Conservation (phyloP, 2,113 vertebrate species). For the Eulemur macaco region DNA sequence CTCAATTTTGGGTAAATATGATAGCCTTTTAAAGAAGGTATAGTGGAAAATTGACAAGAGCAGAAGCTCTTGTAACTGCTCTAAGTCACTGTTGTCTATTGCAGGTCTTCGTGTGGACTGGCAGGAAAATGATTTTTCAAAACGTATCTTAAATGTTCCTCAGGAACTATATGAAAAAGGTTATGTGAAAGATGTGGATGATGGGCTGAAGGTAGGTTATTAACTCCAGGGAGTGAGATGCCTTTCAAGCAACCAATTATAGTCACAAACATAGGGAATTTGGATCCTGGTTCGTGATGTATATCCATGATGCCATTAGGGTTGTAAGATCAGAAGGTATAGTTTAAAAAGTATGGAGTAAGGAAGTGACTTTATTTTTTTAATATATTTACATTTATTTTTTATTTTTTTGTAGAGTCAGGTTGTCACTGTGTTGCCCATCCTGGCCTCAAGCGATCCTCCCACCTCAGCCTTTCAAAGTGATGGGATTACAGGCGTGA, state of each 20-base stretch:
- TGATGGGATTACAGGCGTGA: too few relatives aligned
- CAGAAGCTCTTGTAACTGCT: neutral
- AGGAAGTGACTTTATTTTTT: constrained; percentile 1
- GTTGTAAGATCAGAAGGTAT: neutral
- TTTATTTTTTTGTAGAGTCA: too few relatives aligned
- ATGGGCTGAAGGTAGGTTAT: constrained; percentile 90
- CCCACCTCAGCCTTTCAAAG: too few relatives aligned
- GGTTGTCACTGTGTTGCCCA: too few relatives aligned
- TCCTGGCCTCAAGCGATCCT: too few relatives aligned
- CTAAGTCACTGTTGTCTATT: constrained; percentile 55
- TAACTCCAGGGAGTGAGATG: constrained; percentile 16
- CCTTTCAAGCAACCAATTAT: neutral
- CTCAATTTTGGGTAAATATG: constrained; percentile 45
- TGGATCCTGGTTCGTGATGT: neutral
- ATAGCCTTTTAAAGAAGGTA: constrained; percentile 41
- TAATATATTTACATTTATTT: too few relatives aligned
- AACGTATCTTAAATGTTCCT: constrained; percentile 91
- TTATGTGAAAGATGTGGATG: constrained; percentile 93
- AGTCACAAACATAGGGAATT: neutral
- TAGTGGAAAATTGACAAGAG: neutral
- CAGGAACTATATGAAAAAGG: constrained; percentile 93
- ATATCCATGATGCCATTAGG: neutral
- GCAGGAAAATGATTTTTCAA: constrained; percentile 93
- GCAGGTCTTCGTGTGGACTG: constrained; percentile 95
- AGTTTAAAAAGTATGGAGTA: neutral